These are phyloP conservation scores for Tetranychus piercei DNA, from an alignment of 2,888 invertebrate genomes.

Conservation along the genomic window DNA sequence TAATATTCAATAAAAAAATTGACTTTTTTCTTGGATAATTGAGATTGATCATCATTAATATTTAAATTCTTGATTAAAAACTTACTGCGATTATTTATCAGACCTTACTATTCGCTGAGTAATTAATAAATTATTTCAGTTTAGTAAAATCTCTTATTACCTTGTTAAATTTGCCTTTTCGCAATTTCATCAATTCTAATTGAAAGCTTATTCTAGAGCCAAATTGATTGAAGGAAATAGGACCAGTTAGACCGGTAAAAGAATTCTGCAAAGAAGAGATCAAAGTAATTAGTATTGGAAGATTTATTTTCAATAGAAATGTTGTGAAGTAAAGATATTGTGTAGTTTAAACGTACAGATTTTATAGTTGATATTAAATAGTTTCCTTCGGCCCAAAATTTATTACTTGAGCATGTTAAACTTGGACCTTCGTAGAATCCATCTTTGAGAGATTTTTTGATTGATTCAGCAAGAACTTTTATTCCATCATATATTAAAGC, in stretches of 20 bases:
- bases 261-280: background rate
- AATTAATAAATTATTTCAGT: background rate
- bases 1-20: background rate
- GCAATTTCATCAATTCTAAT: background rate
- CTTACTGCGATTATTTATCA: background rate
- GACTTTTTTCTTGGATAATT: background rate
- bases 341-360: background rate
- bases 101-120: background rate
- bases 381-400: background rate
- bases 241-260: background rate
- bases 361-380: background rate
- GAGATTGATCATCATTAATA: background rate
- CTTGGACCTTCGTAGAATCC: background rate
- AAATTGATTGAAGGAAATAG: background rate
- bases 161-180: background rate
- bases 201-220: background rate
- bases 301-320: no score
- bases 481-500: constrained; percentile 37
- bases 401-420: background rate
- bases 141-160: background rate
- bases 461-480: constrained; percentile 33
- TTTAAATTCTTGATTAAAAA: background rate
- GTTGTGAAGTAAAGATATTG: no score
- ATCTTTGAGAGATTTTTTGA: constrained; percentile 30
- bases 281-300: background rate